Conservation (phyloP, 1,140 invertebrate genomes). For the Drosophila malerkotliana region DNA sequence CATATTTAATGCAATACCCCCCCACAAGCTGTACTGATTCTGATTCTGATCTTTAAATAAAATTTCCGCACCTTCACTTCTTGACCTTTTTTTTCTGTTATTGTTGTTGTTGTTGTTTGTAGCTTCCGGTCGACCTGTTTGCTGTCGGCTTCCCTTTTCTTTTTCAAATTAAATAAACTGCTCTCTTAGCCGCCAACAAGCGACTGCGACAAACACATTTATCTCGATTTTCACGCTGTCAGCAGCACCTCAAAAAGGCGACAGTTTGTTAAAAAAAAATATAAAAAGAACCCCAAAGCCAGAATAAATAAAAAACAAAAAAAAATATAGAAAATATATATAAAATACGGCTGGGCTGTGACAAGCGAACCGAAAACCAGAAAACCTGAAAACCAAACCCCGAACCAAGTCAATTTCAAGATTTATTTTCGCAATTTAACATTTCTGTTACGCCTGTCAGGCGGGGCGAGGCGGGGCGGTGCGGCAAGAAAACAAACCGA, state of each 20-base stretch:
- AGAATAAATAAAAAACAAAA: constrained; percentile 41
- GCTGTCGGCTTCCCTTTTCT: constrained; percentile 21
- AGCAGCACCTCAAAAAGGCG: constrained; percentile 78
- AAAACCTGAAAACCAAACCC: constrained; percentile 32
- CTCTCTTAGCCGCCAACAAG: constrained; percentile 46
- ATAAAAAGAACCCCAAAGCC: constrained; percentile 35
- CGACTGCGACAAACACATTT: constrained; percentile 62
- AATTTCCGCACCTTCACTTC: constrained; percentile 34
- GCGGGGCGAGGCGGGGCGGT: background rate
- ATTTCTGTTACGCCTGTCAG: constrained; percentile 66
- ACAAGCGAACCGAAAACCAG: constrained; percentile 17
- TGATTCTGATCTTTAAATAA: constrained; percentile 54
- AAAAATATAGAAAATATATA: background rate
- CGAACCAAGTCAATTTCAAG: constrained; percentile 74
- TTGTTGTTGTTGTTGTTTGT: background rate
- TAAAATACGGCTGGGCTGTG: constrained; percentile 1
- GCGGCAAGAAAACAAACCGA: constrained; percentile 12
- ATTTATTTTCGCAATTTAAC: constrained; percentile 77
- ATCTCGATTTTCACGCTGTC: constrained; percentile 82
- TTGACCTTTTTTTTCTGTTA: constrained; percentile 11
- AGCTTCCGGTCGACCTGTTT: constrained; percentile 4
- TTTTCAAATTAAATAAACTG: constrained; percentile 71
- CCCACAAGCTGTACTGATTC: background rate
- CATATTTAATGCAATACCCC: too few species aligned
- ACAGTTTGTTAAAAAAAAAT: constrained; percentile 71